Percentiles rank a stretch among this genome's conserved stretches.
Conservation (phyloP, 2,113 vertebrate genomes). For the Scomber scombrus region DNA sequence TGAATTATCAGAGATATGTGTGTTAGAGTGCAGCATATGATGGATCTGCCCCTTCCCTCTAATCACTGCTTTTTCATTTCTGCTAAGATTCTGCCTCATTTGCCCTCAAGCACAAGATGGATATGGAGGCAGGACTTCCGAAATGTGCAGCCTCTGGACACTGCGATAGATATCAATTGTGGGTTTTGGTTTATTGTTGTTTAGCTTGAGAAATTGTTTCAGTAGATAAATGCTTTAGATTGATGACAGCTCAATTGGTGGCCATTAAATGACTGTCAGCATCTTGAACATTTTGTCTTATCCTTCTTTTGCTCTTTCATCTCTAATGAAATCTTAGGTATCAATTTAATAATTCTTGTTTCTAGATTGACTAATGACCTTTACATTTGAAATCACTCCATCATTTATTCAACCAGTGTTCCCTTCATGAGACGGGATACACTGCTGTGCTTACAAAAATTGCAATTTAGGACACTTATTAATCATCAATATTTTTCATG, state of each 20-base stretch:
- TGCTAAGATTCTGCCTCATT: slow-evolving; percentile 65
- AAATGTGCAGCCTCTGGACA: slow-evolving; percentile 36
- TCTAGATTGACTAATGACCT: background rate
- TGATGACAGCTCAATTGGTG: slow-evolving; percentile 25
- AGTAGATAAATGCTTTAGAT: slow-evolving; percentile 29
- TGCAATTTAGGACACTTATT: background rate
- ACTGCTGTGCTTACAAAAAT: background rate
- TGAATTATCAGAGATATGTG: slow-evolving; percentile 57
- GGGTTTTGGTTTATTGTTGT: slow-evolving; percentile 49
- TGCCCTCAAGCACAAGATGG: slow-evolving; percentile 50
- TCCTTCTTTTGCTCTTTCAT: slow-evolving; percentile 13
- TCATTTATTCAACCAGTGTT: background rate
- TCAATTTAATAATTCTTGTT: background rate
- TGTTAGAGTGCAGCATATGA: slow-evolving; percentile 43
- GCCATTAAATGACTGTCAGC: slow-evolving; percentile 25
- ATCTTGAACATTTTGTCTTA: background rate
- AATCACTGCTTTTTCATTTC: slow-evolving; percentile 74
- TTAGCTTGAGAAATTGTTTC: slow-evolving; percentile 43
- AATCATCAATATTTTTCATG: slow-evolving; percentile 2
- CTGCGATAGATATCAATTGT: slow-evolving; percentile 50
- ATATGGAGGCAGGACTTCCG: slow-evolving; percentile 35
- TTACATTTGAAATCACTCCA: background rate
- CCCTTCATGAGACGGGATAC: background rate
- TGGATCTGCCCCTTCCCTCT: slow-evolving; percentile 61
- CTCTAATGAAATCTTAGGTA: background rate